phyloP scores from a whole-genome alignment of 2,113 vertebrate genomes.

The Pitta sordida region DNA sequence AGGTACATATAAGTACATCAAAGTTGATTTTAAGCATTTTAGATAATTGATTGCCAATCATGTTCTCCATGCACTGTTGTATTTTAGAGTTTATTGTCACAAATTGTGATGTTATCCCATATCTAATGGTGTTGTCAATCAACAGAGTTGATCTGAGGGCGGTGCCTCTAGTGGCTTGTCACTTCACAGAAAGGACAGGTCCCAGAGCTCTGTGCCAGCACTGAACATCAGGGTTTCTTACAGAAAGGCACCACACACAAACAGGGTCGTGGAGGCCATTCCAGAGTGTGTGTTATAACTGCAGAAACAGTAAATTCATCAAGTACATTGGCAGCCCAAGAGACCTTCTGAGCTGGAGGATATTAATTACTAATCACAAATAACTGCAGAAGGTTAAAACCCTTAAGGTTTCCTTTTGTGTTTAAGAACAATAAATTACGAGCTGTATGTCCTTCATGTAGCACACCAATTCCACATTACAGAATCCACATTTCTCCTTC shows the following conservation, averaged over 20 bases:
- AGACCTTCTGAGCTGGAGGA: neutral
- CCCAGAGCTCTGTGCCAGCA: neutral
- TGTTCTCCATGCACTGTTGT: neutral
- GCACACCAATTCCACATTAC: neutral
- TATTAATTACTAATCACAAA: neutral
- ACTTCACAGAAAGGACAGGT: neutral
- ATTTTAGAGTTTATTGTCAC: neutral
- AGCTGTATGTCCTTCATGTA: neutral
- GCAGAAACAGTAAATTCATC: neutral
- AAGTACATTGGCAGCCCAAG: neutral
- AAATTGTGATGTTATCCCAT: neutral
- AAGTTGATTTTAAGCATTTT: neutral
- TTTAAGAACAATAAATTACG: neutral
- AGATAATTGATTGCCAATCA: neutral
- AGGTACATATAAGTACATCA: neutral
- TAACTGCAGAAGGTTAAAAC: neutral
- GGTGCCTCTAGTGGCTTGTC: neutral
- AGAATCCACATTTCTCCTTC: neutral
- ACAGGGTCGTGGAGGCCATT: neutral
- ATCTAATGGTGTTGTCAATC: neutral
- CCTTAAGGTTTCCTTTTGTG: neutral
- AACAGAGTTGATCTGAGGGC: neutral
- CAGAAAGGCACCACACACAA: neutral
- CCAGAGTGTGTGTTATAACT: neutral
- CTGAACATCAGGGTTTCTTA: neutral